Evolutionary conservation across 2,888 invertebrate genomes (phyloP).

Genomic region (Cryptocephalus primarius): DNA sequence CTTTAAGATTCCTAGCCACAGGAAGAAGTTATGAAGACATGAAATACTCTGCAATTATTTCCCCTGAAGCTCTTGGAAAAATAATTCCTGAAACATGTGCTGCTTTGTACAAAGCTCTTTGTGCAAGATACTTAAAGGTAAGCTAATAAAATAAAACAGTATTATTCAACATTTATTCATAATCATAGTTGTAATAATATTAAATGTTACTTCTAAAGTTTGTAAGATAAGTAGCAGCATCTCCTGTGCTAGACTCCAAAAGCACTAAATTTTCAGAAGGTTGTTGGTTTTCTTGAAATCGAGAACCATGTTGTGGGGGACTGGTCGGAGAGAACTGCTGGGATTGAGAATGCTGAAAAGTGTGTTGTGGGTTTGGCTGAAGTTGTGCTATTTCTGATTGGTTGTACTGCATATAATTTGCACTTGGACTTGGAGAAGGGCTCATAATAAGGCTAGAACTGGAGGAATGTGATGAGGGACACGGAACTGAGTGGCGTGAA

Average conservation of each 20-base stretch:
- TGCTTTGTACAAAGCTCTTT: no score
- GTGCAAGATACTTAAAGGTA: no score
- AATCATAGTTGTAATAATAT: no score
- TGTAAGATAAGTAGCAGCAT: constrained; percentile 2
- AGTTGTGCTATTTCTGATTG: constrained; percentile 1
- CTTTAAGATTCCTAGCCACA: no score
- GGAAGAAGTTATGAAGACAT: no score
- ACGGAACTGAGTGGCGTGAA: neutral
- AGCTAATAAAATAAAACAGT: neutral
- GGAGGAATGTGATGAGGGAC: constrained; percentile 3
- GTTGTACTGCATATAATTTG: constrained; percentile 4
- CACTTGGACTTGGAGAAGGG: constrained; percentile 3
- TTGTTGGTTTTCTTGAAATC: constrained; percentile 4
- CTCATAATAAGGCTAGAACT: constrained; percentile 2
- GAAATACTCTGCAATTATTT: no score
- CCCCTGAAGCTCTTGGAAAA: no score
- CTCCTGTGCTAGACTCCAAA: constrained; percentile 2
- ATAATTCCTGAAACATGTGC: no score
- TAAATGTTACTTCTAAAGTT: no score
- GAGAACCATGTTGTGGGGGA: neutral
- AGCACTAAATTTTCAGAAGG: constrained; percentile 3
- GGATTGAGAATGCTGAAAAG: neutral
- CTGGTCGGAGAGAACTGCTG: constrained; percentile 2
- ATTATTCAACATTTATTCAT: constrained; percentile 2
- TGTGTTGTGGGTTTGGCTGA: constrained; percentile 1